These are phyloP conservation scores for Chionomys nivalis DNA, from an alignment of 2,113 vertebrate species.

Conservation along the genomic window DNA sequence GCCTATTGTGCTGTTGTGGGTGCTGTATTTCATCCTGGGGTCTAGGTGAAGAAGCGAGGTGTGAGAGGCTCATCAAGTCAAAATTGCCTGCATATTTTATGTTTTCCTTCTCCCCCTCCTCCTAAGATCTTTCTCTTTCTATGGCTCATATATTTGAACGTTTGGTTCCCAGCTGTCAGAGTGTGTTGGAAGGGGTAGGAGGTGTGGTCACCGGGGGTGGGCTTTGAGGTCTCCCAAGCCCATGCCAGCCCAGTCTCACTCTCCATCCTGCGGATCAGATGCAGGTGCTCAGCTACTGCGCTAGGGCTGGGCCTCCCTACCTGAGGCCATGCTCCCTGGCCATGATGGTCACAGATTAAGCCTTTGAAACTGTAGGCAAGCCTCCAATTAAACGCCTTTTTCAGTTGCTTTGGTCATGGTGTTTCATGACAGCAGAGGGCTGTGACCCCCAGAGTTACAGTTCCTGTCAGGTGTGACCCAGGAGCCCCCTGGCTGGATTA, in stretches of 20 bases:
- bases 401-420: neutral
- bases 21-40: neutral
- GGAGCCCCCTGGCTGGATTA: neutral
- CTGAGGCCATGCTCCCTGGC: no score
- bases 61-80: neutral
- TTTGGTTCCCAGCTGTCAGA: neutral
- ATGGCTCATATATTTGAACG: neutral
- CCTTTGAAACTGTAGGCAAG: neutral
- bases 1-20: neutral
- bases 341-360: neutral
- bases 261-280: neutral
- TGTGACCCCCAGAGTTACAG: neutral
- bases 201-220: neutral
- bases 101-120: neutral
- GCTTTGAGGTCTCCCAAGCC: neutral
- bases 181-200: neutral
- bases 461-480: neutral
- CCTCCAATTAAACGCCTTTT: neutral
- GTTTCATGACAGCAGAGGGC: neutral
- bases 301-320: neutral
- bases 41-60: neutral
- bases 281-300: neutral
- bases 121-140: neutral
- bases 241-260: neutral
- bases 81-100: neutral